Conservation (phyloP, 30 jellyfish, hydroid and myxozoan species). For the Hydractinia echinata region DNA sequence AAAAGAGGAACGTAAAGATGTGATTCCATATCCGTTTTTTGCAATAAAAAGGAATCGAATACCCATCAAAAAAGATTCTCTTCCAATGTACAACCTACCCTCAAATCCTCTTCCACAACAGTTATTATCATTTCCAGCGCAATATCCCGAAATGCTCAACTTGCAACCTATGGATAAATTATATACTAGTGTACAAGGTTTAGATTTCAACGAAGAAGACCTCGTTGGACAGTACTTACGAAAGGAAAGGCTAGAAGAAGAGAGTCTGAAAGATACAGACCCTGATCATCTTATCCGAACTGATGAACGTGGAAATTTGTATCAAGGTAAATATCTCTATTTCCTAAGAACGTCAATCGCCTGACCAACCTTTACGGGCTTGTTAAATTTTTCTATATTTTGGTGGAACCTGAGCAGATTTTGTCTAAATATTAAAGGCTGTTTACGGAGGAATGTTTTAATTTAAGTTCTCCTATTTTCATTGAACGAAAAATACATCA, state of each 20-base stretch:
- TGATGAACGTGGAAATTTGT: slow-evolving; percentile 1
- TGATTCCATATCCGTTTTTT: no score
- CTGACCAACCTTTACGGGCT: no score
- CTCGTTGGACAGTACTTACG: background rate
- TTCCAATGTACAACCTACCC: background rate
- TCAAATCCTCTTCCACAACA: background rate
- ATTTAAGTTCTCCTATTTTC: no score
- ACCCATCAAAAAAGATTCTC: background rate
- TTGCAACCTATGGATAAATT: slow-evolving; percentile 16
- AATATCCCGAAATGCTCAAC: slow-evolving; percentile 4
- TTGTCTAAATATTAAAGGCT: no score
- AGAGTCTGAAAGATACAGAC: background rate
- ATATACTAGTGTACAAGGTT: slow-evolving; percentile 25
- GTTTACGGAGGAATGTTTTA: no score
- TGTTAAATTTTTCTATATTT: no score
- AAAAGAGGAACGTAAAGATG: no score
- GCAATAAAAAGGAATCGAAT: no score
- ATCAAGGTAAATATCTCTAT: background rate
- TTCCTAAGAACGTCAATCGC: no score
- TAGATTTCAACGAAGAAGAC: slow-evolving; percentile 18
- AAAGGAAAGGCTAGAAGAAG: slow-evolving; percentile 15
- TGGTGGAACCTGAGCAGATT: no score
- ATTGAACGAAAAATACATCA: no score
- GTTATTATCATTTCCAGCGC: slow-evolving; percentile 7
- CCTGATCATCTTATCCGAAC: slow-evolving; percentile 9